Percentiles rank a stretch among this genome's conserved stretches.
Conservation (phyloP, 1,140 invertebrate genomes). For the Thaumatotibia leucotreta region DNA sequence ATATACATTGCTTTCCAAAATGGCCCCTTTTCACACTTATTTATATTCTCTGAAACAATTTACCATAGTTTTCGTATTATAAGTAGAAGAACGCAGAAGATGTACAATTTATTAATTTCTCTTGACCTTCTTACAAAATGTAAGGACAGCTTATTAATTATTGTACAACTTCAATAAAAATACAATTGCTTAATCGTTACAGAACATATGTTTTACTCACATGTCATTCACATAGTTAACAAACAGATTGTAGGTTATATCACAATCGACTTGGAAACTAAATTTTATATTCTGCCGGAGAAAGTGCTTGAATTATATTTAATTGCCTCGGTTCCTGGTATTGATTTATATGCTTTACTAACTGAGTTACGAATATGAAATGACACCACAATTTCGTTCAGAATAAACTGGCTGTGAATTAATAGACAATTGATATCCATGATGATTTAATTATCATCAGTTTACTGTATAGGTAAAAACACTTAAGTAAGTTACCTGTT, state of each 20-base stretch:
- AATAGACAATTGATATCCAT: no score
- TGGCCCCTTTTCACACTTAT: no score
- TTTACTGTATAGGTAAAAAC: no score
- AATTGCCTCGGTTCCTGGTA: neutral
- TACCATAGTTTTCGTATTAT: no score
- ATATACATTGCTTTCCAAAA: no score
- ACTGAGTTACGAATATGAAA: neutral
- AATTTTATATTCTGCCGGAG: neutral
- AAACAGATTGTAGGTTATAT: neutral
- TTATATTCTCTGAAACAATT: no score
- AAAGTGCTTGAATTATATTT: neutral
- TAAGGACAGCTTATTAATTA: neutral
- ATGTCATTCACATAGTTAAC: neutral
- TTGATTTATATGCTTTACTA: slow-evolving; percentile 6
- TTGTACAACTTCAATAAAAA: neutral
- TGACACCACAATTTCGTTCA: neutral
- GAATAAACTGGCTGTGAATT: neutral
- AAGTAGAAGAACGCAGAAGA: neutral
- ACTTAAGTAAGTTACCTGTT: no score
- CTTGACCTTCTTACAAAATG: neutral
- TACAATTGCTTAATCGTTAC: neutral
- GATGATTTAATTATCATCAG: no score
- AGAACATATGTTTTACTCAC: neutral
- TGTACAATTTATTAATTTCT: neutral
- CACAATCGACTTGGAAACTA: neutral